These are phyloP conservation scores for Odiellus spinosus DNA, from an alignment of 2,888 invertebrate genomes.

Conservation along the genomic window DNA sequence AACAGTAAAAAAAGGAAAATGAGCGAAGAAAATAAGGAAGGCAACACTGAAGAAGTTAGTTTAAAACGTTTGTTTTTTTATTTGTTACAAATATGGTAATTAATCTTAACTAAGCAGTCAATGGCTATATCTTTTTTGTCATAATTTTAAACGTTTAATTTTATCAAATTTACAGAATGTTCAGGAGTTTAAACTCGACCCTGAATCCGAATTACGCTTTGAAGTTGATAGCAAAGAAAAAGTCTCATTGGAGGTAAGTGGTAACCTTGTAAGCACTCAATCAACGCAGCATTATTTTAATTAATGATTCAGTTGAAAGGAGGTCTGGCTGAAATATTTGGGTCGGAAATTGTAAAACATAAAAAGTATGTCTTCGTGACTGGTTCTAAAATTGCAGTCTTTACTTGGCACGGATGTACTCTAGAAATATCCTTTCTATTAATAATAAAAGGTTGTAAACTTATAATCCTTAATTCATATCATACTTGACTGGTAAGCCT, in stretches of 20 bases:
- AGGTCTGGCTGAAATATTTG: slow-evolving; percentile 90
- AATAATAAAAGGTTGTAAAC: neutral
- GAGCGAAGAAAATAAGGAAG: no score
- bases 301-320: slow-evolving; percentile 47
- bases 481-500: slow-evolving; percentile 56
- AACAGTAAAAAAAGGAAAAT: no score
- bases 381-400: slow-evolving; percentile 87
- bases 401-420: slow-evolving; percentile 86
- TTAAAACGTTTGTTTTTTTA: no score
- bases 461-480: neutral
- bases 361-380: slow-evolving; percentile 75
- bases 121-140: neutral
- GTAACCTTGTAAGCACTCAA: neutral
- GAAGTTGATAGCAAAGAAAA: slow-evolving; percentile 80
- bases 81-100: no score
- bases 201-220: slow-evolving; percentile 79
- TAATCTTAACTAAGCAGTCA: no score
- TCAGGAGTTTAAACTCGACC: slow-evolving; percentile 46
- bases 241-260: slow-evolving; percentile 51
- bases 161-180: slow-evolving; percentile 1
- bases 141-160: neutral
- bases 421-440: slow-evolving; percentile 41
- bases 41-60: no score
- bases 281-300: no score
- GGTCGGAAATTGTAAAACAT: slow-evolving; percentile 82